Evolutionary conservation across 2,797 vertebrate genomes (phyloP).

Genomic region (Allobates femoralis): DNA sequence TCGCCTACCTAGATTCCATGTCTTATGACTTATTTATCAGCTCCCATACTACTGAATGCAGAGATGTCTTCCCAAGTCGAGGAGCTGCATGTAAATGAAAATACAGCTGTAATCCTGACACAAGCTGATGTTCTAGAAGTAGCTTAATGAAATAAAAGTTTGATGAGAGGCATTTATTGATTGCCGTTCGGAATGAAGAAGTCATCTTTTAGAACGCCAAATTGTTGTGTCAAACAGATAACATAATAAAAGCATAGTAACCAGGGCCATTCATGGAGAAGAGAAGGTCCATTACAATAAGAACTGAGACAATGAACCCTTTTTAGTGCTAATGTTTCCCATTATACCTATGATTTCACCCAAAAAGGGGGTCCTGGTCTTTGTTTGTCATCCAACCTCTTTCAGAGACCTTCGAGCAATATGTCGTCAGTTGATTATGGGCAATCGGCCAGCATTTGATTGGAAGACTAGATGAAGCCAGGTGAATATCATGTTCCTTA

Average conservation of each 20-base stretch:
- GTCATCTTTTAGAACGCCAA: background rate
- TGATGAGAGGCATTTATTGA: conserved; percentile 26
- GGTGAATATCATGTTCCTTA: background rate
- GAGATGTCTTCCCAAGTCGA: conserved; percentile 37
- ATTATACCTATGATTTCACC: background rate
- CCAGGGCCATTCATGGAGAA: background rate
- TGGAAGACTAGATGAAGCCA: background rate
- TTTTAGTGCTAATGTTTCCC: too few species aligned
- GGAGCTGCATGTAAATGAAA: conserved; percentile 47
- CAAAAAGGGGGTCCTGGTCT: background rate
- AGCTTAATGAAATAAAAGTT: conserved; percentile 39
- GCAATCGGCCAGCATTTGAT: too few species aligned
- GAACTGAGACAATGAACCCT: background rate
- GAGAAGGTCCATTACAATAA: background rate
- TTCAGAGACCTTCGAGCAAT: background rate
- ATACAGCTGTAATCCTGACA: conserved; percentile 3
- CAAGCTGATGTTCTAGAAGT: conserved; percentile 17
- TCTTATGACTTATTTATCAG: conserved; percentile 63
- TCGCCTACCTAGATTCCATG: conserved; percentile 54
- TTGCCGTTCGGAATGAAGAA: conserved; percentile 21
- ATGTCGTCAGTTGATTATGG: background rate
- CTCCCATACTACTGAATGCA: conserved; percentile 37
- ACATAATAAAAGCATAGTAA: background rate
- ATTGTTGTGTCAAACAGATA: conserved; percentile 4
- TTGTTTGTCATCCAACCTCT: background rate